Evolutionary conservation across 1,140 invertebrate species (phyloP).

Genomic region (Triops longicaudatus): DNA sequence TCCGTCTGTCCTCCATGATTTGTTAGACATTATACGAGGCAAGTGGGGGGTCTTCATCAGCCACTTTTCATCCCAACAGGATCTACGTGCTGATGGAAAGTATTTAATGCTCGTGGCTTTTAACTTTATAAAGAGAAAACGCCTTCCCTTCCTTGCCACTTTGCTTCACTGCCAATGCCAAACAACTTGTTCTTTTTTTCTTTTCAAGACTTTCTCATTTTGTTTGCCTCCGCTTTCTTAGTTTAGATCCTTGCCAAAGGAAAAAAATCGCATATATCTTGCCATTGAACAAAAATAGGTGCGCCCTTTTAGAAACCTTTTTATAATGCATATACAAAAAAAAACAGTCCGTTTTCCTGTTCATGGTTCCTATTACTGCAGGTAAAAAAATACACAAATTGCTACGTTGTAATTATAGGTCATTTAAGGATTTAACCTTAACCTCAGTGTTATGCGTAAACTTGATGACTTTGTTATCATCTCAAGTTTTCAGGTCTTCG

Average conservation of each 20-base stretch:
- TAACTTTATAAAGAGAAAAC: neutral
- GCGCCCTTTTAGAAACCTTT: too few relatives aligned
- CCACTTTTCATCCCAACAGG: neutral
- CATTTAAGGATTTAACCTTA: too few relatives aligned
- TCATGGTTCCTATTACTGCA: too few relatives aligned
- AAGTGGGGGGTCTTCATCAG: conserved; percentile 8
- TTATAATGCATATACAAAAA: too few relatives aligned
- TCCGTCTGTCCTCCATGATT: neutral
- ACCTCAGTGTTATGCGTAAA: too few relatives aligned
- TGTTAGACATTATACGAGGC: neutral
- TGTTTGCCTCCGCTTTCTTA: neutral
- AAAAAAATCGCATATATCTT: neutral
- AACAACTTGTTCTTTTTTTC: neutral
- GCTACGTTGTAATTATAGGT: too few relatives aligned
- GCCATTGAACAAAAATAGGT: too few relatives aligned
- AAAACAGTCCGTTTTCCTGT: too few relatives aligned
- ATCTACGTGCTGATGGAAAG: neutral
- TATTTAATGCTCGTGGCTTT: neutral
- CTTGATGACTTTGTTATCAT: too few relatives aligned
- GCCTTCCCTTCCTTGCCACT: too few relatives aligned
- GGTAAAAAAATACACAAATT: too few relatives aligned
- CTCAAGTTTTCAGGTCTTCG: too few relatives aligned
- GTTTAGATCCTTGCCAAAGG: neutral
- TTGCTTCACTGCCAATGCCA: neutral
- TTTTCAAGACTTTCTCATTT: neutral